These are phyloP conservation scores for Melanotaenia nigrans DNA, from an alignment of 2,797 vertebrate species.

Conservation along the genomic window DNA sequence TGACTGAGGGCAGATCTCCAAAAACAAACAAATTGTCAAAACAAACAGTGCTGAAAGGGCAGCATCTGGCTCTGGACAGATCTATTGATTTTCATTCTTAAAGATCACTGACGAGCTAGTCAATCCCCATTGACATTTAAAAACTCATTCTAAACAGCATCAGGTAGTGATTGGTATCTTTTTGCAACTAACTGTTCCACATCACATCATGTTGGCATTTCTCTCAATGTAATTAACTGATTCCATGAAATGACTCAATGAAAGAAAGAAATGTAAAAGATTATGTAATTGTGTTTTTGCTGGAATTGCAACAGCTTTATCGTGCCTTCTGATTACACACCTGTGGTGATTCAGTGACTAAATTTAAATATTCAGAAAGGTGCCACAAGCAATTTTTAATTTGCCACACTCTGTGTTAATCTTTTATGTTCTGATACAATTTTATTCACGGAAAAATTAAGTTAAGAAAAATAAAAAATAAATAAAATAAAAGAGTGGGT, in stretches of 20 bases:
- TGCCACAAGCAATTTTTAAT: not conserved
- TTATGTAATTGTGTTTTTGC: too few species aligned
- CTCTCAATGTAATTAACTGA: not conserved
- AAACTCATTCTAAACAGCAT: conserved; percentile 18
- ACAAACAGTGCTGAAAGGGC: conserved; percentile 9
- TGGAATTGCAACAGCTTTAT: too few species aligned
- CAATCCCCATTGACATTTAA: conserved; percentile 34
- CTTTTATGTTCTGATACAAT: not conserved
- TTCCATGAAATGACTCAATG: too few species aligned
- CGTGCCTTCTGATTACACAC: too few species aligned
- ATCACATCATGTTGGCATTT: not conserved
- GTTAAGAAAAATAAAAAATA: not conserved
- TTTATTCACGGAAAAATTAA: not conserved
- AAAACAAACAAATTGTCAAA: conserved; percentile 28
- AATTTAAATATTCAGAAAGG: not conserved
- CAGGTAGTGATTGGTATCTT: not conserved
- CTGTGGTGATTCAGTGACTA: too few species aligned
- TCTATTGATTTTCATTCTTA: conserved; percentile 12
- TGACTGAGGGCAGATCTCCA: conserved; percentile 11
- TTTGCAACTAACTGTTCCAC: not conserved
- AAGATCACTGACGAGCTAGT: conserved; percentile 24
- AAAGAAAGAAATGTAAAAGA: not conserved
- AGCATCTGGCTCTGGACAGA: conserved; percentile 8
- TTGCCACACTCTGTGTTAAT: not conserved
- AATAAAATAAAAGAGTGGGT: too few species aligned